Conservation (phyloP, 2,797 vertebrate species). For the Lepilemur septentrionalis region DNA sequence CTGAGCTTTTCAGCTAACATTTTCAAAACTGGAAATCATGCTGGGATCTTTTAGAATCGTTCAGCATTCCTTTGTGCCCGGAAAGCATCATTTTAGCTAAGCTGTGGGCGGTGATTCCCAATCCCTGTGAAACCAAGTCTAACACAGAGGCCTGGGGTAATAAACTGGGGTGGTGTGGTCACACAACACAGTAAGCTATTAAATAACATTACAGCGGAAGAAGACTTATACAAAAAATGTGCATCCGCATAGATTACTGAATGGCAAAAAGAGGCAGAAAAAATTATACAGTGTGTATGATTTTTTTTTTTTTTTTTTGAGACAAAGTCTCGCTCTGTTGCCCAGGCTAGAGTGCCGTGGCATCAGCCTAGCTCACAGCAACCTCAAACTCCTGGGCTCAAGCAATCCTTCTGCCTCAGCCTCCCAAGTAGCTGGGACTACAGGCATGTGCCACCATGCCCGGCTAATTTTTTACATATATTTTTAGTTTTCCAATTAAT, state of each 20-base stretch:
- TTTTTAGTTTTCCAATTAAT: too few relatives aligned
- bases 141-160: background rate
- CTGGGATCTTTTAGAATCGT: background rate
- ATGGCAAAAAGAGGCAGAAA: background rate
- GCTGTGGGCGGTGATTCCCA: background rate
- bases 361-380: too few relatives aligned
- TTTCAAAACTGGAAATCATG: conserved; percentile 1
- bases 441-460: too few relatives aligned
- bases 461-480: too few relatives aligned
- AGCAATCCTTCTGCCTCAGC: too few relatives aligned
- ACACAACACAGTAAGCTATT: background rate
- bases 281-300: background rate
- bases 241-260: background rate
- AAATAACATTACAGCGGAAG: background rate
- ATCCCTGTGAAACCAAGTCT: background rate
- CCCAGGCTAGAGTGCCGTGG: too few relatives aligned
- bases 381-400: too few relatives aligned
- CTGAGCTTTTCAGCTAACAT: background rate
- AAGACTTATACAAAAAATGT: background rate
- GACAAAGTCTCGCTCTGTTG: too few relatives aligned
- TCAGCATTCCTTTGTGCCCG: background rate
- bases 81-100: background rate
- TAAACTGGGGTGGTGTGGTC: background rate
- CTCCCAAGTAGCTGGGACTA: too few relatives aligned
- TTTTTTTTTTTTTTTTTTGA: background rate